Evolutionary conservation across 1,140 invertebrate genomes (phyloP).

Genomic region (Drosophila mojavensis): DNA sequence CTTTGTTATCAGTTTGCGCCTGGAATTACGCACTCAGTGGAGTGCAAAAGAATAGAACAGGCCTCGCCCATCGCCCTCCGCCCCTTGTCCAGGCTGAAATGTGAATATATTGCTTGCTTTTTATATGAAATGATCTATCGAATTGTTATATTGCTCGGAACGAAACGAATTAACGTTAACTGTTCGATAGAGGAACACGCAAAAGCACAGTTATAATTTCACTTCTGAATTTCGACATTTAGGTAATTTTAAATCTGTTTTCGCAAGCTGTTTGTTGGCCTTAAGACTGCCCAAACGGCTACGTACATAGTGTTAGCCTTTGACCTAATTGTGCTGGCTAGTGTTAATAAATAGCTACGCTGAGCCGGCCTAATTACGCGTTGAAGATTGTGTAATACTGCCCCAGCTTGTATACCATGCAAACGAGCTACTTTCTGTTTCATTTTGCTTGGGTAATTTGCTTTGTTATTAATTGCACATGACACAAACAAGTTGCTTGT

Average conservation of each 20-base stretch:
- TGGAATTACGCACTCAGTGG: constrained; percentile 65
- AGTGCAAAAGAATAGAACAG: constrained; percentile 62
- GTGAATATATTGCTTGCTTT: constrained; percentile 26
- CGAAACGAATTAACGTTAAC: not conserved
- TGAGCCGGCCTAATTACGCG: constrained; percentile 55
- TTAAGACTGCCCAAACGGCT: not conserved
- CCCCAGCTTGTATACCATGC: constrained; percentile 37
- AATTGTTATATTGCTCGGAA: constrained; percentile 21
- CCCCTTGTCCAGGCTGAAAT: not conserved
- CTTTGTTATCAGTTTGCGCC: constrained; percentile 55
- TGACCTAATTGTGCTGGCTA: constrained; percentile 23
- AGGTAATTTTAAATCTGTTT: no score
- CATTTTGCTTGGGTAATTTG: constrained; percentile 54
- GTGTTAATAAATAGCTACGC: not conserved
- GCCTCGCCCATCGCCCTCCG: no score
- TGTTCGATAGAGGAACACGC: not conserved
- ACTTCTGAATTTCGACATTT: not conserved
- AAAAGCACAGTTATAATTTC: not conserved
- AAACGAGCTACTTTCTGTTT: not conserved
- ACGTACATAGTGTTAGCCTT: not conserved
- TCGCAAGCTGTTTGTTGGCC: no score
- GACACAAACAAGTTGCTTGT: constrained; percentile 23
- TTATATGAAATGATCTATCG: constrained; percentile 39
- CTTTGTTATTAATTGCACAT: constrained; percentile 69
- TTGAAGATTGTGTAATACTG: constrained; percentile 31